Base-by-base conservation (phyloP, 2,888 invertebrate genomes). In the Willowsia nigromaculata region DNA sequence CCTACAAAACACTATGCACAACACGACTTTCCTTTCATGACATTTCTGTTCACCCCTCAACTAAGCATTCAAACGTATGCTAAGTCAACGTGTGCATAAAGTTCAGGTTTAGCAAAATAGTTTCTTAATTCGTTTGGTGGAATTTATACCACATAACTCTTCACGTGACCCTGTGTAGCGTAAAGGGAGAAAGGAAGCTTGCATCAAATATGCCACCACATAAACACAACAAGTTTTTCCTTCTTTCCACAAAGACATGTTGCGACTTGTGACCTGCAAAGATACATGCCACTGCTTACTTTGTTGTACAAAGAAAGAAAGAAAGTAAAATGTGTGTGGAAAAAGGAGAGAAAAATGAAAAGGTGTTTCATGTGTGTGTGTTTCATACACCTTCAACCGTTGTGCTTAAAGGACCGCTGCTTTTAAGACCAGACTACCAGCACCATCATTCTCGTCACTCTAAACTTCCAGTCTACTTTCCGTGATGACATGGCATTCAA, bases 401-500 rank as follows among this genome's bases (percentile, higher is more conserved):
- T 27, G 33, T 37, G n/a, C n/a, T n/a, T n/a, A n/a, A n/a, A n/a
- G n/a, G n/a, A 37, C 7, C 37, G 18, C 18, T 27, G 27, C 71
- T 40, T 40, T 40, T 13, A 43, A 22, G 47, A 11, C 43, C 43
- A 50, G 47, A 50, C 37, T 25, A 68, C 7, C 74, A n/a, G 18
- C 71, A 68, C 71, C 65, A 85, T 40, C 74, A 50, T 68, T 33
- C 7, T 74, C 40, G 27, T 59, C n/a, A 27, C 33, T 56, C 80
- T 56, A 47, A 53, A 68, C 86, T 53, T 83, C 53, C 74, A 15
- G 50, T 40, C 74, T 62, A 88, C 68, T 89, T 89, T 76, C 40
- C 88, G 84, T 89, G 88, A 89, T 89, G 84, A 89, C 88, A 85
- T 84, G 88, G 84, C 88, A 89, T 89, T 89, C 84, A 89, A 89